Conservation (phyloP, 2,888 invertebrate genomes). For the Ectobius pallidus region DNA sequence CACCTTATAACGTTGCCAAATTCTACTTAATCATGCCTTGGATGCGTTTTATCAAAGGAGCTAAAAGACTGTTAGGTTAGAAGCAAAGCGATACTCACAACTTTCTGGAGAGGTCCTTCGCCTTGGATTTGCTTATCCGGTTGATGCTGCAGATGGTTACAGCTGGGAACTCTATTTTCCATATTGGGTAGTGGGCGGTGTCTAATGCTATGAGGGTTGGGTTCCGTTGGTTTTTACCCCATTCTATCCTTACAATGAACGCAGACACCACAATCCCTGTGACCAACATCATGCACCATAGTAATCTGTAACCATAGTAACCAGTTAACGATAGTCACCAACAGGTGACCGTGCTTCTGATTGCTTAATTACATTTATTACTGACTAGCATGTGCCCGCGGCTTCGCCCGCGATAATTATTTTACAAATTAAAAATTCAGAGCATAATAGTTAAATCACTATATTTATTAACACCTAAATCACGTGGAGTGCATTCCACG, state of each 20-base stretch:
- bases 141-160: slow-evolving; percentile 21
- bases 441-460: too few species aligned
- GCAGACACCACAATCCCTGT: slow-evolving; percentile 52
- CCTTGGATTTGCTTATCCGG: slow-evolving; percentile 4
- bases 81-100: slow-evolving; percentile 6
- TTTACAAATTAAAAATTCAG: too few species aligned
- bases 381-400: too few species aligned
- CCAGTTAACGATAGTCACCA: too few species aligned
- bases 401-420: too few species aligned
- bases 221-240: background rate
- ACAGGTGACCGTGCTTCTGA: too few species aligned
- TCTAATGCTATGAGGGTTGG: slow-evolving; percentile 13
- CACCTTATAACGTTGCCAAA: too few species aligned
- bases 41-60: too few species aligned
- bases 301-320: background rate
- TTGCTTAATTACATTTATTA: too few species aligned
- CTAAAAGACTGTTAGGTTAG: background rate
- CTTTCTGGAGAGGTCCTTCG: background rate
- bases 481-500: too few species aligned
- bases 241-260: slow-evolving; percentile 53
- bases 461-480: too few species aligned
- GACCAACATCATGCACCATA: slow-evolving; percentile 9
- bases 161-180: slow-evolving; percentile 20
- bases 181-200: slow-evolving; percentile 15
- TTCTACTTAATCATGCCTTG: too few species aligned